Evolutionary conservation across 1,140 invertebrate species (phyloP), one percentile per base, ranked within the genome.

Genomic region (Microplitis demolitor): DNA sequence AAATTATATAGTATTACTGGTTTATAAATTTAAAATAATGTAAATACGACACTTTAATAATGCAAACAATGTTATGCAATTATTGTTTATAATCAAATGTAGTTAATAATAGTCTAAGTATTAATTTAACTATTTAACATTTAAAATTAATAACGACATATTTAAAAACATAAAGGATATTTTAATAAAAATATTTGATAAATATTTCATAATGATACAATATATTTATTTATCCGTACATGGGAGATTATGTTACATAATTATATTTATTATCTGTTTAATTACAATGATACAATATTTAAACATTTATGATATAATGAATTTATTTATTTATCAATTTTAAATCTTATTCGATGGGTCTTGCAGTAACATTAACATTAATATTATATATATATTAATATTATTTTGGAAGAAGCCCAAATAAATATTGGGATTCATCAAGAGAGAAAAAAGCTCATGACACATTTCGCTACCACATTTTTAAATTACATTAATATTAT

Each of bases 271-370:
- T 53, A 66, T 70, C 76, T 75, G 70, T 79, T 78, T 78, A 80
- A 80, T 83, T 84, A 83, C 83, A 84, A 81, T 83, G 77, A 83
- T 83, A 83, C 78, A 82, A 82, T 78, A 82, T 82, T 82, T 80
- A 81, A 82, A 84, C 82, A 84, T 84, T 84, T 83, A 84, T 83
- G 83, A 80, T 81, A 84, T 82, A 80, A 82, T 83, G 80, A 78
- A 80, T 80, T 78, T 78, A 63, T 79, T 72, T 75, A 81, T 82
- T 24, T 24, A 24, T 24, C 24, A 24, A 24, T 24, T 24, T 80
- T 78, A 80, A 83, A 82, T 82, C 66, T 77, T 78, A 79, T 63
- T 81, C 71, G 64, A 79, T 74, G 74, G 77, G 70, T 64, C 2
- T 78, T 77, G 73, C 74, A 78, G 77, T 74, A 75, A 45, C 58